phyloP scores from a whole-genome alignment of 2,888 invertebrate species.

The Euspilapteryx auroguttella region DNA sequence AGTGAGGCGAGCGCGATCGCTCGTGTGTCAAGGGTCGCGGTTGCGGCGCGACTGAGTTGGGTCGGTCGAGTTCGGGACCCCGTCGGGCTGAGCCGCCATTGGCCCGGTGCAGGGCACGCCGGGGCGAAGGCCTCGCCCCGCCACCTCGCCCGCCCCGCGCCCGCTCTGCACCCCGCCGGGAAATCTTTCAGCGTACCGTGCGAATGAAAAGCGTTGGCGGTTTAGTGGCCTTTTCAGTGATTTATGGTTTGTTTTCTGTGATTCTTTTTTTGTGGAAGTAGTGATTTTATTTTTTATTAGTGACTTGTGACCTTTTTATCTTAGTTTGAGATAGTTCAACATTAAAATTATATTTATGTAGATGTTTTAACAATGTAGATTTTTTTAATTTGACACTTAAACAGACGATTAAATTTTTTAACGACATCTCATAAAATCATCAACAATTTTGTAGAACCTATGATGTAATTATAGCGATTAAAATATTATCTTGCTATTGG shows the following conservation, averaged over 20 bases:
- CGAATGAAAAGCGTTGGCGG: slow-evolving; percentile 22
- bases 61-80: slow-evolving; percentile 20
- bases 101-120: slow-evolving; percentile 49
- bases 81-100: slow-evolving; percentile 49
- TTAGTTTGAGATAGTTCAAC: no score
- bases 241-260: neutral
- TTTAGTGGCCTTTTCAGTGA: neutral
- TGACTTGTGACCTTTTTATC: slow-evolving; percentile 9
- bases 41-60: slow-evolving; percentile 55
- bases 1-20: slow-evolving; percentile 36
- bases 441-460: no score
- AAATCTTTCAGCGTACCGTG: slow-evolving; percentile 55
- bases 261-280: slow-evolving; percentile 11
- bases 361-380: no score
- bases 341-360: no score
- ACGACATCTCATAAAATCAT: no score
- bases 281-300: slow-evolving; percentile 8
- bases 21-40: slow-evolving; percentile 58
- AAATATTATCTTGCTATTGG: no score
- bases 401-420: no score
- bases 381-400: no score
- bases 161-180: slow-evolving; percentile 12
- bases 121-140: slow-evolving; percentile 46
- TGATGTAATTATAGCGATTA: no score
- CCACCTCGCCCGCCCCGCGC: slow-evolving; percentile 35